Evolutionary conservation across 1,140 invertebrate species (phyloP), one percentile per base, ranked within the genome.

Genomic region (Cydia strobilella): DNA sequence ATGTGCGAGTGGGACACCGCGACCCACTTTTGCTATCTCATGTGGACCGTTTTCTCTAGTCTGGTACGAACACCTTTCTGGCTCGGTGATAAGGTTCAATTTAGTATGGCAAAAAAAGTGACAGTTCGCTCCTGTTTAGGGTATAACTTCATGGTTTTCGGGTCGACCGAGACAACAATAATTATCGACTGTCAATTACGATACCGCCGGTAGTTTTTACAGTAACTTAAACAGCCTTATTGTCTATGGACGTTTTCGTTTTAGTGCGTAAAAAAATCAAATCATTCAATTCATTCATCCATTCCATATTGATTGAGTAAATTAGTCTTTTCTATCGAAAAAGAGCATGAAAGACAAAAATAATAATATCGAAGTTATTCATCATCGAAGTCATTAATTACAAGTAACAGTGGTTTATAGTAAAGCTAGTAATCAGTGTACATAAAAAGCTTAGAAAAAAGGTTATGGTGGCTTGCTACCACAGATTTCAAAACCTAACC

Each of bases 401-500:
- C 54, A 23, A 59, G 54, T 23, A 23, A 54, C n/a, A 54, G 51
- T 18, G 54, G 20, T 23, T 59, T 59, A 23, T 9, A 23, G 20
- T 23, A 23, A 59, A 23, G 7, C 54, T 23, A 59, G 18, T 59
- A 59, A 59, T 59, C 20, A 23, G 18, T 59, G 54, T 23, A 59
- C 20, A 23, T 23, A 59, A 51, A 5, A 4, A 51, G n/a, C 6
- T 51, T 1, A 51, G 48, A 51, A 51, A 51, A 13, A 20, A 59
- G 18, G 18, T 59, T 59, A 23, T 12, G 20, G 54, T 20, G 23
- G 54, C n/a, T 59, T 59, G 54, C 7, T 59, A 20, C 18, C 18
- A 54, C 51, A 59, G 65, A 20, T 35, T 18, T 31, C 13, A 74
- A 27, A 77, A 75, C 66, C 71, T 75, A 73, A 73, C 72, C 72